These are phyloP conservation scores for Atta colombica DNA, from an alignment of 1,140 invertebrate species.

Conservation along the genomic window DNA sequence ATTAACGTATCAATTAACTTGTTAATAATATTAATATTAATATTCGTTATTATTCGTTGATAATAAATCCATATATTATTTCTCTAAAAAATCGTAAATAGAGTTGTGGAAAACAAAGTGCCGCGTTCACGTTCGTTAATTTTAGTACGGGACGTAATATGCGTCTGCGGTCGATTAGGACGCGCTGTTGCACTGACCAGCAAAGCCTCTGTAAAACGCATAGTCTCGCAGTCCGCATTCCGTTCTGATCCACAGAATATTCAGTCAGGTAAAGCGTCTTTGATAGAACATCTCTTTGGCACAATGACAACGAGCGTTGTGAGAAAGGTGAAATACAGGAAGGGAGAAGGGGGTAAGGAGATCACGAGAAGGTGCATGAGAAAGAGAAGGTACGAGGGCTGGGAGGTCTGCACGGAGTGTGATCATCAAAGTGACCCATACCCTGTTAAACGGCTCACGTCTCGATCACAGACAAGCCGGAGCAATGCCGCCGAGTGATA, in stretches of 20 bases:
- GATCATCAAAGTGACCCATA: slow-evolving; percentile 82
- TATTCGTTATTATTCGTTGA: not conserved
- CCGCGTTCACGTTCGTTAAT: slow-evolving; percentile 34
- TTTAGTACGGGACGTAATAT: slow-evolving; percentile 37
- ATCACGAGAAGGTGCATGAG: slow-evolving; percentile 20
- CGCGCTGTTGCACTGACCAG: slow-evolving; percentile 28
- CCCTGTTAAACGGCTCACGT: slow-evolving; percentile 79
- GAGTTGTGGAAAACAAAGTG: slow-evolving; percentile 14
- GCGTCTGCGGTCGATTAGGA: slow-evolving; percentile 48
- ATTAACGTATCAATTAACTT: not conserved
- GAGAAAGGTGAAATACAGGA: slow-evolving; percentile 4
- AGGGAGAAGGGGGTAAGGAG: not conserved
- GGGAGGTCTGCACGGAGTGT: slow-evolving; percentile 65
- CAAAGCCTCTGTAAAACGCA: slow-evolving; percentile 26
- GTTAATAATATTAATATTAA: not conserved
- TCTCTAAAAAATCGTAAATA: not conserved
- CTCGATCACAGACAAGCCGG: slow-evolving; percentile 76
- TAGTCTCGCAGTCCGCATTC: slow-evolving; percentile 49
- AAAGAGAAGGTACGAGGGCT: slow-evolving; percentile 2
- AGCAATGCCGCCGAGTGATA: slow-evolving; percentile 76
- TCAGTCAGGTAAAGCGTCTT: slow-evolving; percentile 58
- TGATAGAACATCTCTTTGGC: slow-evolving; percentile 38
- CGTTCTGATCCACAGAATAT: slow-evolving; percentile 41
- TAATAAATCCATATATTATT: not conserved
- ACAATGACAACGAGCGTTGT: not conserved